These are phyloP conservation scores for Percopsis transmontana DNA, from an alignment of 2,113 vertebrate species.

Conservation along the genomic window DNA sequence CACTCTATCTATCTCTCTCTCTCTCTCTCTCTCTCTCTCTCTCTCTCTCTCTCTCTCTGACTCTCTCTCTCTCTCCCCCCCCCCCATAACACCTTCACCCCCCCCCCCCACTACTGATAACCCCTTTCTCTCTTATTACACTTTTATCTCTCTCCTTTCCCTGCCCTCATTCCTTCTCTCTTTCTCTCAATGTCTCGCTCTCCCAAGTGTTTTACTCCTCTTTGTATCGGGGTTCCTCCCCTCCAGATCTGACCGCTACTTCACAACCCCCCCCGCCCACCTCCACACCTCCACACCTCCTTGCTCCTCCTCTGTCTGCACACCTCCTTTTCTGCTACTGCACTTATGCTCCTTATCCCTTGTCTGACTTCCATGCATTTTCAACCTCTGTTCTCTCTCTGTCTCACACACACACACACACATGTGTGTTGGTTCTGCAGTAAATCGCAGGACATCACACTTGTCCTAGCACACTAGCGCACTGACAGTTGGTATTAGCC, in stretches of 20 bases:
- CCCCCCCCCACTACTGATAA: too few relatives aligned
- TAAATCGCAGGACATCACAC: neutral
- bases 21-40: slow-evolving; percentile 6
- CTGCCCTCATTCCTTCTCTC: neutral
- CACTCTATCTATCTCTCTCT: slow-evolving; percentile 13
- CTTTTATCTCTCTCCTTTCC: neutral
- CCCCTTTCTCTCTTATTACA: neutral
- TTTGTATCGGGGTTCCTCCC: too few relatives aligned
- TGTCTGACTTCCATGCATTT: neutral
- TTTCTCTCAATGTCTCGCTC: neutral
- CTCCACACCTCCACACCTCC: slow-evolving; percentile 3
- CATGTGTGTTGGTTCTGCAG: neutral
- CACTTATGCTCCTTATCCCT: neutral
- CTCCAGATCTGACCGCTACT: neutral
- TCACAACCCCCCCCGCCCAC: neutral
- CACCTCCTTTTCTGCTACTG: neutral
- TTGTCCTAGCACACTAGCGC: neutral
- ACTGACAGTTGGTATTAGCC: neutral
- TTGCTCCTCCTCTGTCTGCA: neutral
- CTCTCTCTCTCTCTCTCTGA: neutral
- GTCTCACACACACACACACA: neutral
- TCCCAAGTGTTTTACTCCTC: neutral
- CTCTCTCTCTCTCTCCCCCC: neutral
- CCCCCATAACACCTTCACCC: neutral
- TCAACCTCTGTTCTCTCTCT: neutral